Evolutionary conservation across 2,888 invertebrate species (phyloP).

Genomic region (Balanococcus diminutus): DNA sequence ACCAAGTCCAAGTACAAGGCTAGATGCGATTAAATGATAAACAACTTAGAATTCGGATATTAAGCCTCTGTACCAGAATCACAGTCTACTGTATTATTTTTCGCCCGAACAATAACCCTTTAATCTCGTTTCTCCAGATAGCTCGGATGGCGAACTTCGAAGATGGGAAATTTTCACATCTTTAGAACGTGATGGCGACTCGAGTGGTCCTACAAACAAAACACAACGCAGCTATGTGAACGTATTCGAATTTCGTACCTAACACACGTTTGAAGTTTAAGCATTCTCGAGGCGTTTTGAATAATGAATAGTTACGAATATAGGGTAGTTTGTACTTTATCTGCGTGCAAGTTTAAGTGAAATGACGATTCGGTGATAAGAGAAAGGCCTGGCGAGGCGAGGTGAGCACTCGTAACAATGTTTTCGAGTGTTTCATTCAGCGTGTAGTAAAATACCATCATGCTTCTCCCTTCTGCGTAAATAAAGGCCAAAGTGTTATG

Average conservation of each 20-base stretch:
- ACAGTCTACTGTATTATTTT: too few relatives aligned
- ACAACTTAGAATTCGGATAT: too few relatives aligned
- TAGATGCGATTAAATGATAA: too few relatives aligned
- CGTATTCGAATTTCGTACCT: neutral
- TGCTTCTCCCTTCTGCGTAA: too few relatives aligned
- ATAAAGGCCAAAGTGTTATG: too few relatives aligned
- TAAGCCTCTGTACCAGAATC: too few relatives aligned
- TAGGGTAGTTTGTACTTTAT: neutral
- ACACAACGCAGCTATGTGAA: neutral
- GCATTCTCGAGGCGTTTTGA: neutral
- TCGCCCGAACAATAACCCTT: neutral
- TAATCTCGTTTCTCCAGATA: too few relatives aligned
- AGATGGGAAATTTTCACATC: too few relatives aligned
- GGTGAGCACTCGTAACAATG: neutral
- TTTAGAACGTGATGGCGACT: too few relatives aligned
- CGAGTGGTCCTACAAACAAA: neutral
- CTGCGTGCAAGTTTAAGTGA: neutral
- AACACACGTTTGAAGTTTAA: neutral
- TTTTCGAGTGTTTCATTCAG: neutral
- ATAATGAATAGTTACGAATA: neutral
- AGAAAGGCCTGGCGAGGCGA: neutral
- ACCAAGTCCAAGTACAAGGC: too few relatives aligned
- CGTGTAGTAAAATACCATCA: neutral
- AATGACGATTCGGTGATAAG: neutral
- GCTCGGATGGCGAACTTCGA: too few relatives aligned